These are phyloP conservation scores for Brotogeris chrysoptera DNA, from an alignment of 2,797 vertebrate species.

Conservation along the genomic window DNA sequence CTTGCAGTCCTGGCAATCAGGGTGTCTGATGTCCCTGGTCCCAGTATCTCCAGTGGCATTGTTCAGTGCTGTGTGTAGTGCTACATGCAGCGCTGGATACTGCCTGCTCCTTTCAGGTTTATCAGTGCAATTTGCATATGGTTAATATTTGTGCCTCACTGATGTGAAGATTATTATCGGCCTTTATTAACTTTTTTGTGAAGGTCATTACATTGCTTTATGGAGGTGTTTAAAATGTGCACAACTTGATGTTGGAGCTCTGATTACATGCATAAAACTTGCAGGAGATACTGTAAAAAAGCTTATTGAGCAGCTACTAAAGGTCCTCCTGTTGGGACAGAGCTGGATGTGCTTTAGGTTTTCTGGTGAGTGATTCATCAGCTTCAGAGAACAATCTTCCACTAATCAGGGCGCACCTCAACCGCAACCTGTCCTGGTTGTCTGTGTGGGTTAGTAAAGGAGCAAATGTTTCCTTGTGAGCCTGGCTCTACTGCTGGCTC, in stretches of 20 bases:
- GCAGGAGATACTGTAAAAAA: conserved; percentile 33
- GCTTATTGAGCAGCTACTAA: conserved; percentile 11
- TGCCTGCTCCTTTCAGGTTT: not conserved
- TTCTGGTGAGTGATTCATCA: not conserved
- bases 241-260: not conserved
- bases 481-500: fast-evolving
- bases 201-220: conserved; percentile 30
- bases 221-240: conserved; percentile 43
- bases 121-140: conserved; percentile 8
- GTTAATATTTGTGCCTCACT: conserved; percentile 1
- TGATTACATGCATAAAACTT: conserved; percentile 41
- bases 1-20: not conserved
- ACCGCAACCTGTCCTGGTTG: fast-evolving
- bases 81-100: not conserved
- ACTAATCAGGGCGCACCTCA: not conserved
- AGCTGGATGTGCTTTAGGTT: not conserved
- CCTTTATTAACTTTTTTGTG: conserved; percentile 29
- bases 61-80: not conserved
- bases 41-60: not conserved
- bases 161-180: conserved; percentile 2
- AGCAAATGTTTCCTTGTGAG: not conserved
- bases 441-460: not conserved
- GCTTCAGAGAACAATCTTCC: not conserved
- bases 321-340: not conserved
- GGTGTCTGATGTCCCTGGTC: not conserved